phyloP scores from a whole-genome alignment of 37 sponge, comb jelly and placozoan species.

The Hexactinellida sp. region DNA sequence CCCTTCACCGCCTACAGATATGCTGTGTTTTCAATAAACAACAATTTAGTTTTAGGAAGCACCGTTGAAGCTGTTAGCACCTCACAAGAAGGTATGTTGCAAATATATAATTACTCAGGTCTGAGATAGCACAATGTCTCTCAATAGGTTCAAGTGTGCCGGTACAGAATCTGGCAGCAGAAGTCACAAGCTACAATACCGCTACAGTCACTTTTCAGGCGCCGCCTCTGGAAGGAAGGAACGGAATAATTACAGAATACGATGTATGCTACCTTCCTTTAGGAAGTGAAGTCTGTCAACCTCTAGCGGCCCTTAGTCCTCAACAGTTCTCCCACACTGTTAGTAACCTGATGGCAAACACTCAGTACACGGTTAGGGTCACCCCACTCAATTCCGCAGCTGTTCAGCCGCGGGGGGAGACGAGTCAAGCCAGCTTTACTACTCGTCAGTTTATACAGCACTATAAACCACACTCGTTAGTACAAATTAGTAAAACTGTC shows the following conservation, averaged over 20 bases:
- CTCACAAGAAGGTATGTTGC: neutral
- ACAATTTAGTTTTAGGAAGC: neutral
- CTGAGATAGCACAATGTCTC: too few species aligned
- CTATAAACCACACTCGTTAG: too few species aligned
- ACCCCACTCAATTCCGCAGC: neutral
- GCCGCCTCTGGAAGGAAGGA: neutral
- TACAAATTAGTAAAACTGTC: too few species aligned
- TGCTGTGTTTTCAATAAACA: neutral
- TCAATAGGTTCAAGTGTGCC: neutral
- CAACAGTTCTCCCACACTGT: neutral
- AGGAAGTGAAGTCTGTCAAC: neutral
- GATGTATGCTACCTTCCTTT: slow-evolving; percentile 1
- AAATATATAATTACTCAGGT: neutral
- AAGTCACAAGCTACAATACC: neutral
- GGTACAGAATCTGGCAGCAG: neutral
- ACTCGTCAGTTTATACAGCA: neutral
- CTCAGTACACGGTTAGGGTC: neutral
- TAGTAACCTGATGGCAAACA: neutral
- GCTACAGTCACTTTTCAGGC: neutral
- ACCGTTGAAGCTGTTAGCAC: neutral
- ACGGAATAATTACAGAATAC: slow-evolving; percentile 5
- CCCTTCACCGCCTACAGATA: neutral
- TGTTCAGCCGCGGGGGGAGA: neutral
- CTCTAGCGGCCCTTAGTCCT: neutral
- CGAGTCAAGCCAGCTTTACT: neutral